A percentile compares a stretch with the other conserved stretches of the same genome.
phyloP scores from a whole-genome alignment of 37 sponge, comb jelly and placozoan genomes.

The Halisarca cf. caerulea region DNA sequence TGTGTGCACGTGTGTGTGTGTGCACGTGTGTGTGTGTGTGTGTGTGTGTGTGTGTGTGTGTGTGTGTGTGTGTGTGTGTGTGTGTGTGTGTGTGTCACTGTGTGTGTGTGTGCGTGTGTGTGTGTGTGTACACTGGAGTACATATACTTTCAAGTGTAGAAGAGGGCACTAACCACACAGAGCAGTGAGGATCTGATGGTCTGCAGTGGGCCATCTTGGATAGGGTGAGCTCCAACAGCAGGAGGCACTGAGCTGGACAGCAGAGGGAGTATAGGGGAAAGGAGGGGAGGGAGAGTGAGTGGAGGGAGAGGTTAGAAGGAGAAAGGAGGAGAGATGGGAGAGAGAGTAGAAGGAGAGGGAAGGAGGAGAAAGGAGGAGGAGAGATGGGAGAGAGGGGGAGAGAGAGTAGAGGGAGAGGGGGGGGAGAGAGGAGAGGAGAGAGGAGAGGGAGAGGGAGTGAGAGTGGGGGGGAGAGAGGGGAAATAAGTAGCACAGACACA shows the following conservation, averaged over 20 bases:
- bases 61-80: no score
- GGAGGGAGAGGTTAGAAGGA: background rate
- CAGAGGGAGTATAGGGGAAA: no score
- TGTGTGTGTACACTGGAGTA: background rate
- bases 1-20: no score
- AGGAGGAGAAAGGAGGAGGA: background rate
- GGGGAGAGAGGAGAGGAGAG: background rate
- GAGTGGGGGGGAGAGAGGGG: background rate
- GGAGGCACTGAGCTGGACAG: constrained; percentile 5
- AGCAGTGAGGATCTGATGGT: background rate
- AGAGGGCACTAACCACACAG: background rate
- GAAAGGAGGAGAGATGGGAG: background rate
- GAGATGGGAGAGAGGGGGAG: background rate
- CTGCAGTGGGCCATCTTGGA: background rate
- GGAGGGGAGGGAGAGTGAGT: background rate
- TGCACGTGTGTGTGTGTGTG: no score
- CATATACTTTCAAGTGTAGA: background rate
- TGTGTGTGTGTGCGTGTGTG: no score
- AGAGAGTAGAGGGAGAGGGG: constrained; percentile 2
- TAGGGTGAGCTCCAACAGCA: background rate
- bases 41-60: no score
- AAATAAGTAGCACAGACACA: background rate
- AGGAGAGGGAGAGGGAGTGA: background rate
- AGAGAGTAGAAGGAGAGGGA: background rate
- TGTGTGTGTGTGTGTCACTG: no score